Evolutionary conservation across 2,797 vertebrate genomes (phyloP), one percentile per base, ranked within the genome.

Genomic region (Valencia hispanica): DNA sequence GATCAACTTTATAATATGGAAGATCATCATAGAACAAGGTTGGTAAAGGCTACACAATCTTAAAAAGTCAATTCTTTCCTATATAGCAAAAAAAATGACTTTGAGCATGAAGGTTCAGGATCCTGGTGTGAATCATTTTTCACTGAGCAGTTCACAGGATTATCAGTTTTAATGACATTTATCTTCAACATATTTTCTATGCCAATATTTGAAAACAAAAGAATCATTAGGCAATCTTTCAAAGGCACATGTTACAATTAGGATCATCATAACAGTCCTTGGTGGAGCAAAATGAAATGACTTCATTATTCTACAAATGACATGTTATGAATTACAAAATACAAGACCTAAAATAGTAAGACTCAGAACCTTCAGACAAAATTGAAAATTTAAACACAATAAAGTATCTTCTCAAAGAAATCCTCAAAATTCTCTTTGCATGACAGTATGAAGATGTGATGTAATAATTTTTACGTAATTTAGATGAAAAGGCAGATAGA

Each of bases 291-390:
- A 57, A 57, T 81, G 79, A 84, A 8, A 83, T 79, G 72, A 78
- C 84, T 88, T 79, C 39, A 87, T 88, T 70, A 82, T 30, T 72
- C 39, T 11, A 66, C 80, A 87, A 89, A 90, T 79, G 82, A 53
- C 82, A 86, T 57, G 77, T 83, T 63, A 41, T 78, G 72, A 88
- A 74, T 72, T 70, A 59, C n/a, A 70, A 51, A 17, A 78, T 79
- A 70, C 32, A 41, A 27, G 9, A n/a, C 27, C 10, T 43, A n/a
- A 20, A 5, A 50, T 50, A 8, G 7, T 51, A 25, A 39, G 39
- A 25, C 77, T 72, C 32, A 61, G 43, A 76, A 79, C 80, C 41
- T 77, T 63, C 74, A 74, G 30, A 68, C 27, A 3, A 27, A 59
- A 57, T 78, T 75, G 48, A 78, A 79, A 84, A 72, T 71, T 43